These are phyloP conservation scores for Dasysyrphus albostriatus DNA, from an alignment of 2,888 invertebrate species.

Conservation along the genomic window DNA sequence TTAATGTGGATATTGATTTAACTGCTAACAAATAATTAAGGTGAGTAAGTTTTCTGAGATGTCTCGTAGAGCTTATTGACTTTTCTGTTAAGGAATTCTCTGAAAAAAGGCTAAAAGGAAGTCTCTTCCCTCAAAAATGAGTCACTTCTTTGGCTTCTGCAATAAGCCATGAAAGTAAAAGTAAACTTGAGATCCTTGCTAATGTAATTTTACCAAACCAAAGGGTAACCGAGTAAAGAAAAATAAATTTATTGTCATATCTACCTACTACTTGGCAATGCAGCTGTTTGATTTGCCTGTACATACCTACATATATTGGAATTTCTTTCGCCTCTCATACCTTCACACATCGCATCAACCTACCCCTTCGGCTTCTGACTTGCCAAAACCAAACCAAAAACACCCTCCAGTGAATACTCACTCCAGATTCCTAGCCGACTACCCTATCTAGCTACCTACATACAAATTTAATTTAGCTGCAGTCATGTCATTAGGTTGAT, in stretches of 20 bases:
- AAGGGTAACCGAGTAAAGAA: not conserved
- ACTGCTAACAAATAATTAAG: slow-evolving; percentile 12
- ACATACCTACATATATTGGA: slow-evolving; percentile 37
- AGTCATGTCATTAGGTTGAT: slow-evolving; percentile 34
- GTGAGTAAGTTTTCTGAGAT: slow-evolving; percentile 34
- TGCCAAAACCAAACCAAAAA: slow-evolving; percentile 8
- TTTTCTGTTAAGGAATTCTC: slow-evolving; percentile 23
- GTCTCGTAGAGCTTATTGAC: not conserved
- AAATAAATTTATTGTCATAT: slow-evolving; percentile 14
- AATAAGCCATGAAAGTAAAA: slow-evolving; percentile 3
- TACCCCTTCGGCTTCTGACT: slow-evolving; percentile 15
- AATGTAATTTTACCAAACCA: not conserved
- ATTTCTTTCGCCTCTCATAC: slow-evolving; percentile 29
- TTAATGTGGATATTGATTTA: not conserved
- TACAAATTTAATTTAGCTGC: slow-evolving; percentile 28
- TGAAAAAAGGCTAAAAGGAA: slow-evolving; percentile 10
- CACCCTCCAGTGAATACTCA: slow-evolving; percentile 18
- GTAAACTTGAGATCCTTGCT: slow-evolving; percentile 14
- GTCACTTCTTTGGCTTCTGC: slow-evolving; percentile 50
- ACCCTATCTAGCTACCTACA: not conserved
- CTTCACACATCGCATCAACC: slow-evolving; percentile 1
- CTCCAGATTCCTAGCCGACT: not conserved
- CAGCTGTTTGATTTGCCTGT: slow-evolving; percentile 46
- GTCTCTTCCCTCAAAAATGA: slow-evolving; percentile 49
- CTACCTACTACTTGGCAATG: slow-evolving; percentile 29